phyloP scores from a whole-genome alignment of 2,888 invertebrate species.

The Diogma glabrata region DNA sequence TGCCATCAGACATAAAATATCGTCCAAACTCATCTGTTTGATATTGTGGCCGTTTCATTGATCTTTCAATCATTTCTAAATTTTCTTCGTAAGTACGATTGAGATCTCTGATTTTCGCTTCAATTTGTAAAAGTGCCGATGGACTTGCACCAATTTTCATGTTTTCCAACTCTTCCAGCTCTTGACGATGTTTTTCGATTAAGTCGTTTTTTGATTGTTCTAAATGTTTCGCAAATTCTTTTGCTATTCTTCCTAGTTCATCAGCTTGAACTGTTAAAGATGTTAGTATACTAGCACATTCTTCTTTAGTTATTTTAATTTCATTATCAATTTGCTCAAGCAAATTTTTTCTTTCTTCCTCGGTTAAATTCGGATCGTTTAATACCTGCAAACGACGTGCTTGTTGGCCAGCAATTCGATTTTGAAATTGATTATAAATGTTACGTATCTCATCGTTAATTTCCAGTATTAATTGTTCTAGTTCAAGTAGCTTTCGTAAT shows the following conservation, averaged over 20 bases:
- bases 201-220: background rate
- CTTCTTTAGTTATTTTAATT: background rate
- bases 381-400: background rate
- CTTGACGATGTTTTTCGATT: background rate
- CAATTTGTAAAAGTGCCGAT: background rate
- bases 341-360: background rate
- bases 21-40: background rate
- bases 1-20: background rate
- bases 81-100: background rate
- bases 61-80: background rate
- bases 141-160: constrained; percentile 6
- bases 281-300: background rate
- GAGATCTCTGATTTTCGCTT: background rate
- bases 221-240: background rate
- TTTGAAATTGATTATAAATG: background rate
- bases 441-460: background rate
- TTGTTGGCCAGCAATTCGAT: background rate
- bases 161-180: background rate
- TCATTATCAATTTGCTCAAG: background rate
- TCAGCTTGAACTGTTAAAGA: background rate
- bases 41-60: background rate
- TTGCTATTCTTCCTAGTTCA: background rate
- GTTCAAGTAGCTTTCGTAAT: background rate
- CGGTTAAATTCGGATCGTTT: background rate
- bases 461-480: constrained; percentile 7